These are phyloP conservation scores for Myathropa florea DNA, from an alignment of 2,888 invertebrate genomes.

Conservation along the genomic window DNA sequence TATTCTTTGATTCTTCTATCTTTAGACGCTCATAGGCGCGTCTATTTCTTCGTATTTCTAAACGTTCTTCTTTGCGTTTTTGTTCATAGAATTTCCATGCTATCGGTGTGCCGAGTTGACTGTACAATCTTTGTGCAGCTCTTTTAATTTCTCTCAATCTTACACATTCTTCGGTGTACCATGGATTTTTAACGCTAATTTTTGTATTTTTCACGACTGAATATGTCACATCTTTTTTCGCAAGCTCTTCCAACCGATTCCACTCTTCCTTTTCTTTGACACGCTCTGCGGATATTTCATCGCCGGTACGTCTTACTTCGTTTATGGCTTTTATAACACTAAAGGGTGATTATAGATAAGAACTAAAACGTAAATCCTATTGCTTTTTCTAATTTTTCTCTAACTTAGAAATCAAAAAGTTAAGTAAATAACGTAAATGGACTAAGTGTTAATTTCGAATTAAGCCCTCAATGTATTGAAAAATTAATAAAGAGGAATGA, in stretches of 20 bases:
- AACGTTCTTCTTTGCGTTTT: constrained; percentile 33
- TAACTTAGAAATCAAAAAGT: neutral
- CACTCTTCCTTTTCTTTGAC: constrained; percentile 56
- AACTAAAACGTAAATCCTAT: neutral
- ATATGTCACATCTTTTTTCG: constrained; percentile 16
- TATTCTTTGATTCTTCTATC: constrained; percentile 29
- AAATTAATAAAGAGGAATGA: too few relatives aligned
- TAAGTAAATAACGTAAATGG: neutral
- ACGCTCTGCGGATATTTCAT: constrained; percentile 16
- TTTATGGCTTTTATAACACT: constrained; percentile 51
- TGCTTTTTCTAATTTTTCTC: neutral
- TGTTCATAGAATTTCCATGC: constrained; percentile 20
- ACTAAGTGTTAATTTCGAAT: too few relatives aligned
- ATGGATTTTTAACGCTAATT: constrained; percentile 13
- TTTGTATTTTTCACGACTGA: neutral
- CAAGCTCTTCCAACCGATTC: constrained; percentile 33
- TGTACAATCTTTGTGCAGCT: constrained; percentile 4
- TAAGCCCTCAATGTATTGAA: too few relatives aligned
- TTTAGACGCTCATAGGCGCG: constrained; percentile 14
- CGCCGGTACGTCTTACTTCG: constrained; percentile 37
- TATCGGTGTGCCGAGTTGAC: constrained; percentile 18
- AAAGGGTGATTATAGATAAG: constrained; percentile 20
- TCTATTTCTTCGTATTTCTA: constrained; percentile 2
- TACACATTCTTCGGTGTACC: constrained; percentile 41
- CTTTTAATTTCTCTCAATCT: constrained; percentile 16